These are phyloP conservation scores for Digitonthophagus gazella DNA, from an alignment of 2,888 invertebrate genomes.

Conservation along the genomic window DNA sequence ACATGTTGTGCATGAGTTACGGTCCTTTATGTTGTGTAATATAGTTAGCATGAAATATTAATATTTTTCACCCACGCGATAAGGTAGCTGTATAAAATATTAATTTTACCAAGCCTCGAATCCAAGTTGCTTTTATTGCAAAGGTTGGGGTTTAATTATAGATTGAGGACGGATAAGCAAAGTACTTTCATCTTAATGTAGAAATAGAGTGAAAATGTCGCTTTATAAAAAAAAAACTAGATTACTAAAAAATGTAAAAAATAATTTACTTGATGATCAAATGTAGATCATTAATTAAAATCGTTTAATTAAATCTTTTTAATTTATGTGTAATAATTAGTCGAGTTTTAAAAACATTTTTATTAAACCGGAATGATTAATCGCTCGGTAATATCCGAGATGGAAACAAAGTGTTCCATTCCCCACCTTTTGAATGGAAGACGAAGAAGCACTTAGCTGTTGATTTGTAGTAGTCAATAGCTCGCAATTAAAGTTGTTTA, in stretches of 20 bases:
- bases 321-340: background rate
- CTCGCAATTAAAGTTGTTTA: slow-evolving; percentile 43
- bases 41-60: background rate
- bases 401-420: background rate
- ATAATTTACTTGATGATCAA: no score
- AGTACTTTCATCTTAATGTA: background rate
- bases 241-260: background rate
- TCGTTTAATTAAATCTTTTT: background rate
- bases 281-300: background rate
- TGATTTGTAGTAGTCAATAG: slow-evolving; percentile 40
- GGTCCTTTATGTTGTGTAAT: background rate
- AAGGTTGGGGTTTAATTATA: background rate
- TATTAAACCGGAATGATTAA: slow-evolving; percentile 12
- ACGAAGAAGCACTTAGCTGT: slow-evolving; percentile 31
- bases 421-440: slow-evolving; percentile 8
- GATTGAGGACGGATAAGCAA: background rate
- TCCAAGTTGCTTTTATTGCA: background rate
- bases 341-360: slow-evolving; percentile 4
- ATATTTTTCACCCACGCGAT: background rate
- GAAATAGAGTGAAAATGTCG: no score
- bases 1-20: background rate
- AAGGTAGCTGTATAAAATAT: background rate
- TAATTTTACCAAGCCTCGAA: background rate
- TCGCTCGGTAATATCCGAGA: background rate
- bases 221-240: no score